These are phyloP conservation scores for Drepanosiphum platanoidis DNA, from an alignment of 2,888 invertebrate species.

Conservation along the genomic window DNA sequence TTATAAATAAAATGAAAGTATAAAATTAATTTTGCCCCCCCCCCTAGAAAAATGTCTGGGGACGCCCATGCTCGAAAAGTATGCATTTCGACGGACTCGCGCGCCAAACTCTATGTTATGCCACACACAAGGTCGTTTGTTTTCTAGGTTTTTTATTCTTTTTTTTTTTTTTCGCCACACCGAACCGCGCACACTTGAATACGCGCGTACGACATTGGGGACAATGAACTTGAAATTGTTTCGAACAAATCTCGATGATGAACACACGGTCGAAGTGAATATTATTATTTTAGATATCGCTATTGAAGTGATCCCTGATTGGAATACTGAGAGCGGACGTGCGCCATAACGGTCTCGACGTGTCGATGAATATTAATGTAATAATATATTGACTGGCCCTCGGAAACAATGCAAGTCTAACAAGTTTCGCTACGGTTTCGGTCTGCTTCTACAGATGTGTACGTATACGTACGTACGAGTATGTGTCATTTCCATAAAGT, in stretches of 20 bases:
- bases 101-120: not conserved
- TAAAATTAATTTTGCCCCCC: too few species aligned
- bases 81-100: not conserved
- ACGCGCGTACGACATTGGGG: constrained; percentile 8
- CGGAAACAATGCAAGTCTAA: constrained; percentile 59
- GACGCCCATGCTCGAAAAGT: not conserved
- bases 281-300: constrained; percentile 55
- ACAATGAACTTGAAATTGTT: constrained; percentile 58
- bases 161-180: not conserved
- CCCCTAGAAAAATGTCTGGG: too few species aligned
- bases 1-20: too few species aligned
- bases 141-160: not conserved
- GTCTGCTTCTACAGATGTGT: constrained; percentile 9
- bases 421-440: constrained; percentile 50
- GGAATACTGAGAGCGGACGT: constrained; percentile 60
- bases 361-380: constrained; percentile 61
- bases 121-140: constrained; percentile 28
- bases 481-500: constrained; percentile 47
- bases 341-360: constrained; percentile 60
- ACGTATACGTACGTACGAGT: not conserved
- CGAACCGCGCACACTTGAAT: not conserved
- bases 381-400: constrained; percentile 29
- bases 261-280: constrained; percentile 54
- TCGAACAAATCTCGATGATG: constrained; percentile 51
- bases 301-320: constrained; percentile 62